Conservation (phyloP, 1,140 invertebrate species). For the Paraescarpia echinospica region DNA sequence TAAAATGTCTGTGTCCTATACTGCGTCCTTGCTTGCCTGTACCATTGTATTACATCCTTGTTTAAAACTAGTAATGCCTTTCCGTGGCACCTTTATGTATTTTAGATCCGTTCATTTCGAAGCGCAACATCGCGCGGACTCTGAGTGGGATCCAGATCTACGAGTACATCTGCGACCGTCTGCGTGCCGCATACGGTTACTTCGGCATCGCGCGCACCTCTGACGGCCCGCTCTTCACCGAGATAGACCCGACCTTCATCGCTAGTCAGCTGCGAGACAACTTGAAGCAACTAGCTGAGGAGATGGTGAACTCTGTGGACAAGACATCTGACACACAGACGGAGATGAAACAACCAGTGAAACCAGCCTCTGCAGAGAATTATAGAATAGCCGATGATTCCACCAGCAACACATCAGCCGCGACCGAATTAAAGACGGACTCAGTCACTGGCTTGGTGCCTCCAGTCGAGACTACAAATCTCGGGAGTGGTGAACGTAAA, state of each 20-base stretch:
- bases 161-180: slow-evolving; percentile 59
- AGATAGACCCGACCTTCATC: background rate
- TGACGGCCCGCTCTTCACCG: slow-evolving; percentile 43
- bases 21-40: background rate
- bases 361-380: background rate
- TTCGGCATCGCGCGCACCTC: slow-evolving; percentile 57
- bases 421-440: background rate
- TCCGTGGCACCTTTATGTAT: background rate
- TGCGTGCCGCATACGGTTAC: slow-evolving; percentile 58
- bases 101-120: slow-evolving; percentile 60
- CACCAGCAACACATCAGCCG: background rate
- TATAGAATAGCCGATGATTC: background rate
- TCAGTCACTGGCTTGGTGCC: background rate
- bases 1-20: background rate
- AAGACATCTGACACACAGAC: slow-evolving; percentile 8
- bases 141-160: slow-evolving; percentile 57
- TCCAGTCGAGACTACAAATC: background rate
- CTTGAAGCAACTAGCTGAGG: background rate
- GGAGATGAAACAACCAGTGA: background rate
- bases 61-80: background rate
- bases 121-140: slow-evolving; percentile 59
- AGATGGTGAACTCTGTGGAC: background rate
- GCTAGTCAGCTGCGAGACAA: background rate
- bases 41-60: background rate
- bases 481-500: background rate